A percentile compares a stretch with the other conserved stretches of the same genome.
phyloP scores from a whole-genome alignment of 2,888 invertebrate species.

The Drosophila demipolita region DNA sequence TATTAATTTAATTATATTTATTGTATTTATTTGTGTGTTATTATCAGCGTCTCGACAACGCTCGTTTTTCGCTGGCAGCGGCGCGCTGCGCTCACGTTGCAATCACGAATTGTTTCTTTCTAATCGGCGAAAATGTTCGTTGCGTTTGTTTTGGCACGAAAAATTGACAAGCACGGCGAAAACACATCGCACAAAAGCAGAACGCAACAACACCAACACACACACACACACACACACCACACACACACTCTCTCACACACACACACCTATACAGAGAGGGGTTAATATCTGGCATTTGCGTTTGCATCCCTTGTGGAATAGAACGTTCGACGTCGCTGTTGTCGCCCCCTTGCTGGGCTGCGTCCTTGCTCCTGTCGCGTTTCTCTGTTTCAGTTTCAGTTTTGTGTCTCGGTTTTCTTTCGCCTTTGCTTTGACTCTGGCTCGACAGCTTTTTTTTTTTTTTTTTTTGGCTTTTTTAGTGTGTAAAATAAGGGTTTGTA shows the following conservation, averaged over 20 bases:
- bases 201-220: slow-evolving; percentile 37
- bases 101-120: slow-evolving; percentile 82
- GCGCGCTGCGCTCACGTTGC: slow-evolving; percentile 73
- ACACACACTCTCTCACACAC: slow-evolving; percentile 21
- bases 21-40: slow-evolving; percentile 12
- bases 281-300: slow-evolving; percentile 76
- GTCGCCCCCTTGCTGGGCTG: slow-evolving; percentile 56
- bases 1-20: slow-evolving; percentile 8
- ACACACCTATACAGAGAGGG: slow-evolving; percentile 50
- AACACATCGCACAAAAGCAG: slow-evolving; percentile 66
- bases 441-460: slow-evolving; percentile 46
- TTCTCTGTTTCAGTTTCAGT: slow-evolving; percentile 73
- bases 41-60: slow-evolving; percentile 44
- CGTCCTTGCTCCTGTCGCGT: slow-evolving; percentile 70
- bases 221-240: slow-evolving; percentile 33
- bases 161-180: slow-evolving; percentile 74
- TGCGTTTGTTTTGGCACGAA: slow-evolving; percentile 83
- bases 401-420: slow-evolving; percentile 66
- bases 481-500: slow-evolving; percentile 82
- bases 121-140: slow-evolving; percentile 83
- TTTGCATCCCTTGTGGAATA: slow-evolving; percentile 76
- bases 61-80: slow-evolving; percentile 30
- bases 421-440: slow-evolving; percentile 31
- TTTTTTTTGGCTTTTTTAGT: slow-evolving; percentile 59
- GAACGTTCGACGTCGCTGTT: slow-evolving; percentile 32